Base-by-base conservation (phyloP, 2,888 invertebrate species). In the Pyralis farinalis region DNA sequence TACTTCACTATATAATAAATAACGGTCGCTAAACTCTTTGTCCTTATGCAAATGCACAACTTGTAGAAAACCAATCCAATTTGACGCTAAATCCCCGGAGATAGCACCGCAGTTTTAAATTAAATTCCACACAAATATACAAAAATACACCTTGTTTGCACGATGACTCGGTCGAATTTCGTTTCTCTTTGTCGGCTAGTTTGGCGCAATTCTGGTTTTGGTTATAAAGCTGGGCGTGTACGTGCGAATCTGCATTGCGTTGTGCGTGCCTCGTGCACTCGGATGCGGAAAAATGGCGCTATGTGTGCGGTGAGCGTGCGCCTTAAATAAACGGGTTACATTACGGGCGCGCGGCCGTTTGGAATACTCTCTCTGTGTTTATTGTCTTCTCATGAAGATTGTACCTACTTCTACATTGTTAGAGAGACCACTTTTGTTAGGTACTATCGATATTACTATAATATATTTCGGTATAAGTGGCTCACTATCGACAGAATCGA, bases 1-100 rank as follows among this genome's bases (percentile, higher is more conserved):
- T 20, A 9, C 27, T 11, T 11, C 25, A 12, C 4, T 3, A 16
- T 7, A 29, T 20, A 29, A 36, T 36, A 36, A 36, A 9, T 36
- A 28, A 36, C 11, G 7, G 21, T 21, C 7, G 16, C 9, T 16
- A 27, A 33, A 39, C 32, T 39, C 39, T 39, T 39, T 39, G 75
- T 79, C 63, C 65, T 58, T 62, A 83, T 84, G 82, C 78, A 81
- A 83, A 85, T 85, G 73, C 67, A 62, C 62, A 71, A 77, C 43
- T 49, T 49, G 50, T 52, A 53, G 51, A 20, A 39, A 33, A 39
- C 39, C 39, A 55, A 55, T 82, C 78, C 78, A 83, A 84, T 85
- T 81, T 79, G 72, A 74, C 42, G 51, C 44, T 37, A 43, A 36
- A 63, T 71, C 82, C 77, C 72, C 38, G 11, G 69, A 71, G 83